These are phyloP conservation scores for Tricholauxania praeusta DNA, from an alignment of 2,888 invertebrate species.

Conservation along the genomic window DNA sequence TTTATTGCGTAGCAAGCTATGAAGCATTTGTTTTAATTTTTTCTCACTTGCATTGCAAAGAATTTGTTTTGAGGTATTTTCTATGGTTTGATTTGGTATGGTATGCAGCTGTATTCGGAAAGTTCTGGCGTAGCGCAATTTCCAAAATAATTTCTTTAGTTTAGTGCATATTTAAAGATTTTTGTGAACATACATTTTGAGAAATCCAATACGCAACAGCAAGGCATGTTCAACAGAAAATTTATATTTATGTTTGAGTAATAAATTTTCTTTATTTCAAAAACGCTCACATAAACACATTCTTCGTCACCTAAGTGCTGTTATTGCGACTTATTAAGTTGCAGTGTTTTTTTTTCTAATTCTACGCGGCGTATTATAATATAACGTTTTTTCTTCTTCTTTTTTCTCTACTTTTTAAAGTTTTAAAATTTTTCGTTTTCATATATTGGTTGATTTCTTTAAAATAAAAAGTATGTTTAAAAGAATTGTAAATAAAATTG, in stretches of 20 bases:
- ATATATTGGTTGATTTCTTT: constrained; percentile 15
- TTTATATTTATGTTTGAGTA: constrained; percentile 25
- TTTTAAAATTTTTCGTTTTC: constrained; percentile 42
- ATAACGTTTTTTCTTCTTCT: constrained; percentile 39
- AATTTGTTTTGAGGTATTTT: constrained; percentile 56
- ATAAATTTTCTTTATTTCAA: constrained; percentile 43
- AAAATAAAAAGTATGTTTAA: constrained; percentile 45
- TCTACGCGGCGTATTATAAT: constrained; percentile 26
- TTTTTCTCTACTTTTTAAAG: constrained; percentile 19
- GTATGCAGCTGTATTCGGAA: not conserved
- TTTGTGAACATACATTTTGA: no score
- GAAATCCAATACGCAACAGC: no score
- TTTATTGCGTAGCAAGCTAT: constrained; percentile 36
- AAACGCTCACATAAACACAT: constrained; percentile 58
- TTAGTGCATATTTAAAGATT: no score
- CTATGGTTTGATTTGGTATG: constrained; percentile 25
- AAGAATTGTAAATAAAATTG: constrained; percentile 54
- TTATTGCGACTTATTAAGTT: constrained; percentile 44
- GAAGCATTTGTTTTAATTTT: not conserved
- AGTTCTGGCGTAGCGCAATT: no score
- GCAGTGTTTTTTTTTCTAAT: constrained; percentile 42
- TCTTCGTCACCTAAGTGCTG: constrained; percentile 59
- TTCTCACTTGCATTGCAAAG: constrained; percentile 32
- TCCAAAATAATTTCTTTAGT: no score
- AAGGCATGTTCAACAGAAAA: no score